Conservation (phyloP, 1,140 invertebrate species). For the Nymphalis io region DNA sequence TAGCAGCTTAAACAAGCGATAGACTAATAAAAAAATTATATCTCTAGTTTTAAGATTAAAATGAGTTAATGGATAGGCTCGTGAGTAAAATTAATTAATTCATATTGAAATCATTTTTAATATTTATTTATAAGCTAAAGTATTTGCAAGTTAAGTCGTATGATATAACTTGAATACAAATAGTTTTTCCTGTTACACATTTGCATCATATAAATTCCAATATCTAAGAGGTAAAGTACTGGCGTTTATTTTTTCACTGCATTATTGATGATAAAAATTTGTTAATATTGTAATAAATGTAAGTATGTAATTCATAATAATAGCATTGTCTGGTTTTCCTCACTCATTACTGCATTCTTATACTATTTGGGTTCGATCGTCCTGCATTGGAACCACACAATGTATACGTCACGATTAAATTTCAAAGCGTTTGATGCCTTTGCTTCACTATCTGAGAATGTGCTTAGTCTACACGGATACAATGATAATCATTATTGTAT, state of each 20-base stretch:
- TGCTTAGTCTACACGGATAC: too few species aligned
- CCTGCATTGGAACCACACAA: neutral
- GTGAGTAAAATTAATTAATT: too few species aligned
- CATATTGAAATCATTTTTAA: too few species aligned
- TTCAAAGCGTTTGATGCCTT: too few species aligned
- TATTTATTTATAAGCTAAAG: neutral
- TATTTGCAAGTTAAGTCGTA: neutral
- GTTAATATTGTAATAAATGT: constrained; percentile 12
- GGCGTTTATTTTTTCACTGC: constrained; percentile 13
- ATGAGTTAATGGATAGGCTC: too few species aligned
- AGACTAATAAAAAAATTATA: too few species aligned
- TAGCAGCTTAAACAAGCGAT: too few species aligned
- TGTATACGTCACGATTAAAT: too few species aligned
- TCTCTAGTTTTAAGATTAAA: too few species aligned
- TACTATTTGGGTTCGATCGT: neutral
- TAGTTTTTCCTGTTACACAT: constrained; percentile 24
- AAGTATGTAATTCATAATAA: constrained; percentile 24
- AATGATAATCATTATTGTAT: too few species aligned
- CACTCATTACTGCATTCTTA: neutral
- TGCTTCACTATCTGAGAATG: too few species aligned
- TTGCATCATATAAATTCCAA: constrained; percentile 29
- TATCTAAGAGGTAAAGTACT: constrained; percentile 13
- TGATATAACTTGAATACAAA: neutral
- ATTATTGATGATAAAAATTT: constrained; percentile 16
- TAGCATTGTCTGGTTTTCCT: constrained; percentile 17